A percentile compares a stretch with the other conserved stretches of the same genome.
Evolutionary conservation across 2,888 invertebrate species (phyloP).

Genomic region (Cheilosia vulpina): DNA sequence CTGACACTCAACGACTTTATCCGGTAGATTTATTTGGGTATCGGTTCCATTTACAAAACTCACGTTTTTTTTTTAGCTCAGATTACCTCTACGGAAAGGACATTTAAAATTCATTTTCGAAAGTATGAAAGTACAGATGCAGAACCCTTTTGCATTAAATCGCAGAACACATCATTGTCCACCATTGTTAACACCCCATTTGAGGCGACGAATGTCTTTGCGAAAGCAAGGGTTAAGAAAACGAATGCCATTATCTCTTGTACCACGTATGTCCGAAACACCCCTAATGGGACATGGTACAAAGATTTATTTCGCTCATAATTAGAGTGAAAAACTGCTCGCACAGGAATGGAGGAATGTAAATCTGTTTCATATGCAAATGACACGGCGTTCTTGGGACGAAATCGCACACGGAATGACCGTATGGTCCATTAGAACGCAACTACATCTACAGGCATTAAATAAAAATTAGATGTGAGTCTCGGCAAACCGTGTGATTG

Average conservation of each 20-base stretch:
- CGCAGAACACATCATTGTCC: constrained; percentile 46
- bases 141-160: constrained; percentile 17
- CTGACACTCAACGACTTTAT: neutral
- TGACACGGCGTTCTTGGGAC: constrained; percentile 49
- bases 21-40: neutral
- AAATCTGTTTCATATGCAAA: constrained; percentile 75
- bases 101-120: constrained; percentile 35
- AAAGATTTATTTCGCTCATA: constrained; percentile 71
- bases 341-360: constrained; percentile 41
- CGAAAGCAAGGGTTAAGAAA: constrained; percentile 25
- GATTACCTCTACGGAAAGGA: constrained; percentile 5
- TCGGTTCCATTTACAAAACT: neutral
- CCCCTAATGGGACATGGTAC: constrained; percentile 70
- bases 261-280: constrained; percentile 69
- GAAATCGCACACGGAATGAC: constrained; percentile 51
- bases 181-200: constrained; percentile 73
- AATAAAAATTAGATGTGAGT: constrained; percentile 61
- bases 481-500: constrained; percentile 66
- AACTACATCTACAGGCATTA: constrained; percentile 40
- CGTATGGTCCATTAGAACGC: constrained; percentile 62
- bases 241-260: constrained; percentile 55
- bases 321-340: constrained; percentile 65
- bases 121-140: constrained; percentile 19
- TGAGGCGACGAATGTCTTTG: constrained; percentile 40
- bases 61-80: neutral